A percentile compares a stretch with the other conserved stretches of the same genome.
Evolutionary conservation across 2,888 invertebrate species (phyloP).

Genomic region (Drosophila aldrichi): DNA sequence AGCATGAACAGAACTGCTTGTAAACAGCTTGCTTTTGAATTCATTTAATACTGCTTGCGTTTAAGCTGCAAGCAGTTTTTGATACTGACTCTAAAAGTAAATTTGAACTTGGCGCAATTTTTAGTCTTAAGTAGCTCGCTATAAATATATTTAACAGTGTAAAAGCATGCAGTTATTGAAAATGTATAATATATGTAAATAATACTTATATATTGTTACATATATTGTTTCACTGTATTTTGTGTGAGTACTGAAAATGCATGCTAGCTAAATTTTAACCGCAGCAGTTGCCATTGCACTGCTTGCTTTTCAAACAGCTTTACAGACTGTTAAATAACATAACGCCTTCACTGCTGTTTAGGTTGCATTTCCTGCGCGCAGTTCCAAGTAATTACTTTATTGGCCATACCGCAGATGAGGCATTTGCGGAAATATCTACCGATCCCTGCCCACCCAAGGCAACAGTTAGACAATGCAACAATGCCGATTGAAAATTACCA

Average conservation of each 20-base stretch:
- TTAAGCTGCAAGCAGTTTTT: not conserved
- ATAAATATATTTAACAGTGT: not conserved
- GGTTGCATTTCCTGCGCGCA: not conserved
- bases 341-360: not conserved
- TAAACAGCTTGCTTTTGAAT: not conserved
- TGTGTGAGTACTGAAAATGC: not conserved
- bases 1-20: not conserved
- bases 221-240: not conserved
- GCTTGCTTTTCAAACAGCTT: constrained; percentile 1
- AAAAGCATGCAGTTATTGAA: fast-evolving
- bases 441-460: constrained; percentile 50
- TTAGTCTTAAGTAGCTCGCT: not conserved
- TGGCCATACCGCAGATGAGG: constrained; percentile 7
- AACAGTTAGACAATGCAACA: constrained; percentile 71
- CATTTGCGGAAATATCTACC: constrained; percentile 16
- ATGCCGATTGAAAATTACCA: constrained; percentile 68
- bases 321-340: constrained; percentile 2
- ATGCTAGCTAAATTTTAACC: not conserved
- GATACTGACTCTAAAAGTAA: not conserved
- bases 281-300: not conserved
- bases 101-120: fast-evolving
- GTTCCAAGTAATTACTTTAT: not conserved
- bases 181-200: too few species aligned
- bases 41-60: not conserved
- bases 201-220: too few species aligned